Evolutionary conservation across 2,113 vertebrate genomes (phyloP).

Genomic region (Prolemur simus): DNA sequence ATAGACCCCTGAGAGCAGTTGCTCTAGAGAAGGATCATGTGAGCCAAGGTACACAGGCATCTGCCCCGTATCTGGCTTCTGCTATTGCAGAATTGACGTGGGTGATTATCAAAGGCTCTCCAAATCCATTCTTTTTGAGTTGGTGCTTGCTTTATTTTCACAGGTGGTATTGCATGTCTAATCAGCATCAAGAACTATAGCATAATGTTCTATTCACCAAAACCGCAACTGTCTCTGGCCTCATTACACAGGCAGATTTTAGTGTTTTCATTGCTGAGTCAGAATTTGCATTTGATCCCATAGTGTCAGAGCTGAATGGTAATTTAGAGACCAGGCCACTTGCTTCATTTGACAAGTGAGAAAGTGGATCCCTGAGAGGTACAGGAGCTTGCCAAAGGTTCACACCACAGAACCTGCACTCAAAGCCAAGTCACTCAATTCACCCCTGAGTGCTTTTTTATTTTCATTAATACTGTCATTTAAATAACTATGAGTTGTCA

Average conservation of each 20-base stretch:
- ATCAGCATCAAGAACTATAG: conserved; percentile 73
- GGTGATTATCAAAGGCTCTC: background rate
- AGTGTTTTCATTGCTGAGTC: background rate
- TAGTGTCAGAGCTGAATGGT: background rate
- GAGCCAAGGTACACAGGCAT: background rate
- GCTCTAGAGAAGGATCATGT: background rate
- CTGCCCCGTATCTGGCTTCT: conserved; percentile 37
- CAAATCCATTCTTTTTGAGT: background rate
- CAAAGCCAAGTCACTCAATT: background rate
- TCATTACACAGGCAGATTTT: background rate
- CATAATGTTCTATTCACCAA: conserved; percentile 51
- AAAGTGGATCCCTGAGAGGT: background rate
- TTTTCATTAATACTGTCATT: background rate
- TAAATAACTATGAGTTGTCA: background rate
- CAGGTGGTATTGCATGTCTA: conserved; percentile 70
- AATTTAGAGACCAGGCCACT: background rate
- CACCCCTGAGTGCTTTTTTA: background rate
- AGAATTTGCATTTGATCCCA: background rate
- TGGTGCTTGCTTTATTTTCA: conserved; percentile 65
- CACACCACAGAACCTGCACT: fast-evolving
- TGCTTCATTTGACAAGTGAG: background rate
- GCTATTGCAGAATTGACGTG: background rate
- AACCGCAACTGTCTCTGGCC: conserved; percentile 22
- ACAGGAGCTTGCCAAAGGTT: background rate
- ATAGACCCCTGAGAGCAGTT: background rate